Conservation (phyloP, 2,797 vertebrate genomes). For the Streptopelia turtur region DNA sequence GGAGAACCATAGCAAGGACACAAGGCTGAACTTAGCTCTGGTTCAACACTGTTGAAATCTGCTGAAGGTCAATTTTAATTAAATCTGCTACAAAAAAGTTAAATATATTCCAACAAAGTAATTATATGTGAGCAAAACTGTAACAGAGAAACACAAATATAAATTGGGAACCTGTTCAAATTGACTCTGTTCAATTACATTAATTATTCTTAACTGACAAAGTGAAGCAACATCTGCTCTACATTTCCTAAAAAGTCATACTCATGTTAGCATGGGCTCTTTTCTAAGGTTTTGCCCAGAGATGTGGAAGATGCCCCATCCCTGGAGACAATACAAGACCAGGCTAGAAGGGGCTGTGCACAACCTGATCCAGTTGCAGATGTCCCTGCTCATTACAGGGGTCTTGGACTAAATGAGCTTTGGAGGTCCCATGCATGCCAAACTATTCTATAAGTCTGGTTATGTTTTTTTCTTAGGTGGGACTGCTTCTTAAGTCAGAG, state of each 20-base stretch:
- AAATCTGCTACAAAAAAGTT: neutral
- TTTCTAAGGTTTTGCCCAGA: neutral
- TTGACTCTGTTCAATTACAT: neutral
- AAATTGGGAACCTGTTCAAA: neutral
- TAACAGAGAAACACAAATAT: neutral
- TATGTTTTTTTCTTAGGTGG: neutral
- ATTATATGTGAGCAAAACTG: neutral
- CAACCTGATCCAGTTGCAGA: too few species aligned
- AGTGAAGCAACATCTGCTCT: neutral
- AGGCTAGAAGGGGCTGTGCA: too few species aligned
- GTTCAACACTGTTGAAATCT: neutral
- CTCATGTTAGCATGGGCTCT: neutral
- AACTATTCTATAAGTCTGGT: neutral
- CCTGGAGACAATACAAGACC: too few species aligned
- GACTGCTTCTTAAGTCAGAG: neutral
- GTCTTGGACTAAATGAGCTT: too few species aligned
- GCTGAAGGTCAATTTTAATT: neutral
- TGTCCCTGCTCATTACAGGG: too few species aligned
- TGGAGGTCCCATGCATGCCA: too few species aligned
- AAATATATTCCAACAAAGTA: neutral
- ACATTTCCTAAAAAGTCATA: neutral
- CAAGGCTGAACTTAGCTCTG: neutral
- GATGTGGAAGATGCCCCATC: too few species aligned
- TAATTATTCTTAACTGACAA: neutral
- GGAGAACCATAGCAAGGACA: fast-evolving